Evolutionary conservation across 2,113 vertebrate species (phyloP).

Genomic region (Proterorhinus semilunaris): DNA sequence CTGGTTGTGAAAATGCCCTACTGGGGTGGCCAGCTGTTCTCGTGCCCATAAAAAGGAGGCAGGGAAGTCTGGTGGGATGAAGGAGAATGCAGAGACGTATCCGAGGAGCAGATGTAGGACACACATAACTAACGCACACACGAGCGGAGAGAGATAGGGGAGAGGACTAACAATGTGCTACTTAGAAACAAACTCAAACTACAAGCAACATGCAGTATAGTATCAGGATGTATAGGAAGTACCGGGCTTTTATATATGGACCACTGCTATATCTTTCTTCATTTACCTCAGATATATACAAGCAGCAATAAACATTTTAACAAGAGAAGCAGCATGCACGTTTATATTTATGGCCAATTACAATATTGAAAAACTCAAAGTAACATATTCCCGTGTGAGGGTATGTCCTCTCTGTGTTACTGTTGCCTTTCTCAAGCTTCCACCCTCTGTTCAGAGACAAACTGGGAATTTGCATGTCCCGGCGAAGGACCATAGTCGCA

Average conservation of each 20-base stretch:
- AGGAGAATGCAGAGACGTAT: conserved; percentile 52
- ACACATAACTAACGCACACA: conserved; percentile 24
- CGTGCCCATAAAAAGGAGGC: conserved; percentile 70
- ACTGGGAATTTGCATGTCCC: background rate
- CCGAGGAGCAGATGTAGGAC: conserved; percentile 58
- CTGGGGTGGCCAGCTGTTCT: conserved; percentile 73
- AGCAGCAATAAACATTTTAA: background rate
- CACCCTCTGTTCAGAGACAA: background rate
- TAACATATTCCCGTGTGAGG: background rate
- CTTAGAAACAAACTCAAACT: background rate
- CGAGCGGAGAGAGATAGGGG: background rate
- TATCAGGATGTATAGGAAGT: background rate
- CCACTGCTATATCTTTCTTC: background rate
- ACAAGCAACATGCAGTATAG: background rate
- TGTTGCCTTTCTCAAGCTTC: background rate
- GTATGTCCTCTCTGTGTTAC: background rate
- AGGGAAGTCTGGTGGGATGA: conserved; percentile 70
- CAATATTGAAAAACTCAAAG: background rate
- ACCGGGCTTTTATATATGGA: background rate
- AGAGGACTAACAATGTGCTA: conserved; percentile 9
- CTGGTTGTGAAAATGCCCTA: conserved; percentile 73
- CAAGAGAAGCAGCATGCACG: background rate
- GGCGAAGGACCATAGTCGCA: too few relatives aligned
- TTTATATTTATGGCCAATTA: background rate
- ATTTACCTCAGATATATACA: background rate